These are phyloP conservation scores for Hydrozoanthus gracilis DNA, from an alignment of 92 coral and sea anemone species.

Conservation along the genomic window DNA sequence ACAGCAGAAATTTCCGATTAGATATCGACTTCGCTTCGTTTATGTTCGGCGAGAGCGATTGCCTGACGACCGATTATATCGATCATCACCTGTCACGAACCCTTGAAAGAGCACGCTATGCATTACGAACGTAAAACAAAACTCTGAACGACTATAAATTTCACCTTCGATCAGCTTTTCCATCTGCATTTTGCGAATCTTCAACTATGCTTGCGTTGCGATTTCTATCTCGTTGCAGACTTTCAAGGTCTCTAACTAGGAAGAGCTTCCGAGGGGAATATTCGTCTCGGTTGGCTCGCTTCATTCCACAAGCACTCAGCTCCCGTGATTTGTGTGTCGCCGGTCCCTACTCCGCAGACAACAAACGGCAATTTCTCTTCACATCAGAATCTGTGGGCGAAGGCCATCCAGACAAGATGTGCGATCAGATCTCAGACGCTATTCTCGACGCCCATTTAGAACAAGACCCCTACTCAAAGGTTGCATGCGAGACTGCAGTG, in stretches of 20 bases:
- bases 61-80: not conserved
- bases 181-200: not conserved
- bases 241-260: conserved; percentile 8
- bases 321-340: conserved; percentile 59
- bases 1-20: conserved; percentile 18
- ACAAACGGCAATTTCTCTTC: conserved; percentile 78
- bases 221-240: not conserved
- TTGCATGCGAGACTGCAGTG: conserved; percentile 84
- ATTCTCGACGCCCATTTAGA: conserved; percentile 86
- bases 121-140: not conserved
- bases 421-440: conserved; percentile 94
- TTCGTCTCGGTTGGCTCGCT: not conserved
- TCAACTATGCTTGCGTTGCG: conserved; percentile 12
- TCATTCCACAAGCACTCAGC: conserved; percentile 33
- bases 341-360: conserved; percentile 69
- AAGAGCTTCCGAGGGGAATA: not conserved
- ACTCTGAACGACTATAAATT: not conserved
- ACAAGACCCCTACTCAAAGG: conserved; percentile 83
- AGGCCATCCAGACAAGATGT: conserved; percentile 91
- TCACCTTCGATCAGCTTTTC: not conserved
- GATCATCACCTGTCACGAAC: not conserved
- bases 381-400: conserved; percentile 89
- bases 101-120: not conserved
- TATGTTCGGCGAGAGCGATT: not conserved
- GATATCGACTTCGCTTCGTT: not conserved